These are phyloP conservation scores for Cydia strobilella DNA, from an alignment of 1,140 invertebrate genomes.

Conservation along the genomic window DNA sequence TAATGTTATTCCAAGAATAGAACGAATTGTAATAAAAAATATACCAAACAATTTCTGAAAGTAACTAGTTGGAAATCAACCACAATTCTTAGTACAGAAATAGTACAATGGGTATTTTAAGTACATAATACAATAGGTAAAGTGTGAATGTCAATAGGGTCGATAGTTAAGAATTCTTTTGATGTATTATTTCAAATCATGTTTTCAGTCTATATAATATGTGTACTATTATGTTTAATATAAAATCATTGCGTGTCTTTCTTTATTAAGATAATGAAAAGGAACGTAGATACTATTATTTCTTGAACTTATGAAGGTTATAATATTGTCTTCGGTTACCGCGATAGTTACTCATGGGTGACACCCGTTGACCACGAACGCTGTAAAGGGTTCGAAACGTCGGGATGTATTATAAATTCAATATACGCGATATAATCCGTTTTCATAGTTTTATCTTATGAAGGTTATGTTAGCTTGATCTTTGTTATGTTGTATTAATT, in stretches of 20 bases:
- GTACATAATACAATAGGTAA: neutral
- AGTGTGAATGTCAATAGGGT: neutral
- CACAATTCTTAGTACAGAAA: neutral
- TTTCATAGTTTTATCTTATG: too few species aligned
- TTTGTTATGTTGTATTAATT: conserved; percentile 7
- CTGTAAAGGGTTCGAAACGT: too few species aligned
- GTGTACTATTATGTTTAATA: neutral
- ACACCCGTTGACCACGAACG: too few species aligned
- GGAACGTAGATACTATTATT: neutral
- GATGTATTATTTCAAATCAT: neutral
- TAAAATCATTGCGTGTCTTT: neutral
- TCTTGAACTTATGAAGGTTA: neutral
- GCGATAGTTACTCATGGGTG: too few species aligned
- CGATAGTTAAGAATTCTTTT: neutral
- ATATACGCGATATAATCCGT: too few species aligned
- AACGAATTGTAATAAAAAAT: neutral
- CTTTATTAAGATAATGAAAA: neutral
- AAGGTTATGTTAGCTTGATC: neutral
- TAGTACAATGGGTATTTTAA: neutral
- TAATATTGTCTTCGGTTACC: too few species aligned
- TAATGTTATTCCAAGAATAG: neutral
- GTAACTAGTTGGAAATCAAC: neutral
- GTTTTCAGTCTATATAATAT: neutral
- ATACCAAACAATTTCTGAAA: neutral
- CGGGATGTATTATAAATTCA: too few species aligned